Evolutionary conservation across 30 jellyfish, hydroid and myxozoan genomes (phyloP).

Genomic region (Rhopilema esculentum): DNA sequence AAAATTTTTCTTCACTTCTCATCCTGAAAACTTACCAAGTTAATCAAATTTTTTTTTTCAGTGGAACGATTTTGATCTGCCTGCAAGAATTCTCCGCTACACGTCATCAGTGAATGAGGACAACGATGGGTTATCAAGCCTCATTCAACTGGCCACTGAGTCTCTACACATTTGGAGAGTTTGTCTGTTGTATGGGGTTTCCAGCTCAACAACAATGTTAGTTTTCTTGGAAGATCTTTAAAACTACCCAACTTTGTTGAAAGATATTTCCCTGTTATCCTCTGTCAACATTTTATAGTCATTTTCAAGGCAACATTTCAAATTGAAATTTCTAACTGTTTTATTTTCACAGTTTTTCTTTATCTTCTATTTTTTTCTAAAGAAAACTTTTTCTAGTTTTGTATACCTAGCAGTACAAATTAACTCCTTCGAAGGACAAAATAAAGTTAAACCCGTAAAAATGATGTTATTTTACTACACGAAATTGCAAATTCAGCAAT

Average conservation of each 20-base stretch:
- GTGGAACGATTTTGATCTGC: conserved; percentile 51
- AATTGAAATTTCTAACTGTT: no score
- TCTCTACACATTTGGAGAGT: conserved; percentile 58
- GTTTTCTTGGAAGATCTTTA: not conserved
- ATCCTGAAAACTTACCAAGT: not conserved
- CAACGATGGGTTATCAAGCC: not conserved
- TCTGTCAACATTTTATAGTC: no score
- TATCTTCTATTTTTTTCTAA: no score
- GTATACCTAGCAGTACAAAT: no score
- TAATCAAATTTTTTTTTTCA: not conserved
- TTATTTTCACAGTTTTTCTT: no score
- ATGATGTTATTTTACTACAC: no score
- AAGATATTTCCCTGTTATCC: no score
- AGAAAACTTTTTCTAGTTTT: no score
- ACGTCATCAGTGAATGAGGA: conserved; percentile 14
- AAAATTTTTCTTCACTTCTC: not conserved
- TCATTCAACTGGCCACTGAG: conserved; percentile 14
- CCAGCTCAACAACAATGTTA: conserved; percentile 31
- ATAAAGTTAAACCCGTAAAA: no score
- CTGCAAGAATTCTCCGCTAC: conserved; percentile 51
- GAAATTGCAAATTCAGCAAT: no score
- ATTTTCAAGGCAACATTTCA: no score
- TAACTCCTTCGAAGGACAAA: no score
- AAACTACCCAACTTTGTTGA: not conserved
- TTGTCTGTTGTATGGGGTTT: conserved; percentile 33